Conservation (phyloP, 2,113 vertebrate genomes). For the Oncorhynchus clarkii region DNA sequence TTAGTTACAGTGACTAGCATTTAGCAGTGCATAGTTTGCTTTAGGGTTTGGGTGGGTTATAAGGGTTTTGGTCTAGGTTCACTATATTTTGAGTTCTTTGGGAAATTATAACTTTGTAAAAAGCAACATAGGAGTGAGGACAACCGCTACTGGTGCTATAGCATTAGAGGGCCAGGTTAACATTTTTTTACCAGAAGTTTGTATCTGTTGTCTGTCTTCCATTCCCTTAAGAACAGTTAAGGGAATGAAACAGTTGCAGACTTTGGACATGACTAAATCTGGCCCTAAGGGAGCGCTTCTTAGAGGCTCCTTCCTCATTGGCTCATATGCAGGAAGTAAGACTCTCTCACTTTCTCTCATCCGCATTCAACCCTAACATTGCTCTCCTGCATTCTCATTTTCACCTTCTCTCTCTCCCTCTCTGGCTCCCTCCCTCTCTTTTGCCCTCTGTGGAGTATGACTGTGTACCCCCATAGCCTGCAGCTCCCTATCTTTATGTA, state of each 20-base stretch:
- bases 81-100: no score
- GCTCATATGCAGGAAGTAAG: conserved; percentile 23
- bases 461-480: conserved; percentile 32
- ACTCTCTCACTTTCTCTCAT: conserved; percentile 29
- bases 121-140: no score
- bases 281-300: not conserved
- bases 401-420: not conserved
- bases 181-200: not conserved
- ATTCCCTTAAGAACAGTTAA: not conserved
- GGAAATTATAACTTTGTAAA: no score
- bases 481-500: conserved; percentile 17
- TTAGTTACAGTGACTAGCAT: not conserved
- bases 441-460: conserved; percentile 22
- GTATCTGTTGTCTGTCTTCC: not conserved
- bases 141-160: no score
- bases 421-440: not conserved
- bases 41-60: not conserved
- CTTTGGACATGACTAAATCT: not conserved
- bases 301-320: conserved; percentile 36
- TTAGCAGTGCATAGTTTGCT: not conserved
- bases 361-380: conserved; percentile 24
- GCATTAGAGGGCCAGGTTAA: not conserved
- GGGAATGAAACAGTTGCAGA: not conserved
- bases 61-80: no score
- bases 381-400: conserved; percentile 6